A percentile compares a stretch with the other conserved stretches of the same genome.
These are phyloP conservation scores for Seira musarum DNA, from an alignment of 2,888 invertebrate species.

Conservation along the genomic window DNA sequence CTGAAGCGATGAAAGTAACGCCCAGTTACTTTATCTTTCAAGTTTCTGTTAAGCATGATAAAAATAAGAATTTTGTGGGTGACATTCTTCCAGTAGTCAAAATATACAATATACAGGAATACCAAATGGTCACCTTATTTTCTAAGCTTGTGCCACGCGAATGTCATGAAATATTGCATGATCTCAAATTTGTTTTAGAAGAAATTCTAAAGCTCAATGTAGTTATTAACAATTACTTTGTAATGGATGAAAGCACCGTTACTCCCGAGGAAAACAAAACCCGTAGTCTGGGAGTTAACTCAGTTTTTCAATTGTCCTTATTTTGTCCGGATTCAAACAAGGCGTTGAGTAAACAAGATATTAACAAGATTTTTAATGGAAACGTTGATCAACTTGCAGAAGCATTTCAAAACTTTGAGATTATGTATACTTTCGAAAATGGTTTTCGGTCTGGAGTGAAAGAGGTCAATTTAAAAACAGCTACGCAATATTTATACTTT, in stretches of 20 bases:
- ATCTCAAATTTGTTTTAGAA: not conserved
- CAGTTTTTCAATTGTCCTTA: not conserved
- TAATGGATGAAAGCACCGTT: not conserved
- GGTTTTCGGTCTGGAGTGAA: no score
- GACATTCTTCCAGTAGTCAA: not conserved
- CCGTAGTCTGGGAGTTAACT: not conserved
- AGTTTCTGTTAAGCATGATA: not conserved
- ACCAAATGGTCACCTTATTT: not conserved
- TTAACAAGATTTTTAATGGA: not conserved
- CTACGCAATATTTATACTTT: no score
- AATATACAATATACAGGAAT: not conserved
- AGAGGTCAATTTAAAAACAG: no score
- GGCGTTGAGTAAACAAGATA: not conserved
- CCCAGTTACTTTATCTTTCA: not conserved
- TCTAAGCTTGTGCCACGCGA: not conserved
- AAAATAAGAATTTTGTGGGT: not conserved
- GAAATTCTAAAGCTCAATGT: not conserved
- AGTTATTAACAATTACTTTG: not conserved
- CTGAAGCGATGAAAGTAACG: not conserved
- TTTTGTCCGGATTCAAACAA: not conserved
- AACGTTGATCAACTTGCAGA: not conserved
- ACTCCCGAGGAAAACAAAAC: not conserved
- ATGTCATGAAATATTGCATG: not conserved
- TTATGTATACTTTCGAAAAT: not conserved
- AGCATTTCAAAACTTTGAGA: not conserved